A percentile compares a stretch with the other conserved stretches of the same genome.
Conservation (phyloP, 2,888 invertebrate genomes). For the Tetragnatha montana region DNA sequence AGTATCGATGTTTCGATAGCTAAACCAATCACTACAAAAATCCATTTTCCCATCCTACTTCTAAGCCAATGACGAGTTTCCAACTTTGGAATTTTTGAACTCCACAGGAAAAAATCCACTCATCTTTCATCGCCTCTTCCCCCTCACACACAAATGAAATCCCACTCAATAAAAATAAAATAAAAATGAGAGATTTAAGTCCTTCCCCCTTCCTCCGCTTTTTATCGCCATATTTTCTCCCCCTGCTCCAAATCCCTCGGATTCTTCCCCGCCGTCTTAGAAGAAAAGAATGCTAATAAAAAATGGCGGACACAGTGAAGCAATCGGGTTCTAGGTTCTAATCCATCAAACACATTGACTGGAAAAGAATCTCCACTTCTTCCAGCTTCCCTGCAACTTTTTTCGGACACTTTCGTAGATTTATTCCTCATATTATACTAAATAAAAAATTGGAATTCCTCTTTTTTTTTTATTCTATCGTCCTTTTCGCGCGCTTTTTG, state of each 20-base stretch:
- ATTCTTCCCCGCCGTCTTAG: constrained; percentile 7
- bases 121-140: constrained; percentile 28
- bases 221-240: constrained; percentile 35
- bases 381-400: neutral
- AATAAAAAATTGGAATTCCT: constrained; percentile 4
- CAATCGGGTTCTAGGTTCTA: constrained; percentile 63
- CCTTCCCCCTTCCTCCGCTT: constrained; percentile 19
- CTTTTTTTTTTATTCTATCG: neutral
- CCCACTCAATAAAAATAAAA: constrained; percentile 25
- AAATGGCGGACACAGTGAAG: constrained; percentile 20
- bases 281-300: neutral
- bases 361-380: constrained; percentile 43
- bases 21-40: no score
- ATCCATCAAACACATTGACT: constrained; percentile 63
- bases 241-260: neutral
- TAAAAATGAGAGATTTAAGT: constrained; percentile 32
- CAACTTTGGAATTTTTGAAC: neutral
- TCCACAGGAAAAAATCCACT: neutral
- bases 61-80: neutral
- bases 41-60: no score
- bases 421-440: constrained; percentile 25
- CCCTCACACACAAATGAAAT: constrained; percentile 22
- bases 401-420: neutral
- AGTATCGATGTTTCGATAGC: no score
- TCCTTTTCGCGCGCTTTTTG: neutral